phyloP scores from a whole-genome alignment of 2,888 invertebrate genomes.

The Cryptosula pallasiana region DNA sequence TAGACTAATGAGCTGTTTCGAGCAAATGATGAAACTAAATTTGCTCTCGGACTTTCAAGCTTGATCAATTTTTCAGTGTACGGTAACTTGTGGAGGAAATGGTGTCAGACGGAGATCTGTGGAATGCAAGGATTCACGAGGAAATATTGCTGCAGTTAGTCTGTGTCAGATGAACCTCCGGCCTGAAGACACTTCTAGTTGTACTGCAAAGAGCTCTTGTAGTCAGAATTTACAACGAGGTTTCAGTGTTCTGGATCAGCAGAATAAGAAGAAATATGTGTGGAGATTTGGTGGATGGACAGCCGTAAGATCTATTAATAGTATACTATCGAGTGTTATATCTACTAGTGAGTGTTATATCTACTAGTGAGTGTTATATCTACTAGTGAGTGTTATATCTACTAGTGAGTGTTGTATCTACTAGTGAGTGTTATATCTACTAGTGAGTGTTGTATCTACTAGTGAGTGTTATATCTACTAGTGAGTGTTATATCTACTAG shows the following conservation, averaged over 20 bases:
- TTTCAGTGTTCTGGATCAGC: neutral
- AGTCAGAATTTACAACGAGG: neutral
- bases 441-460: too few species aligned
- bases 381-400: too few species aligned
- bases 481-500: too few species aligned
- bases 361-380: too few species aligned
- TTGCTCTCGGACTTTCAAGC: too few species aligned
- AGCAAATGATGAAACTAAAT: too few species aligned
- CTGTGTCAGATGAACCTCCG: constrained; percentile 1
- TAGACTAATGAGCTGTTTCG: too few species aligned
- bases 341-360: too few species aligned
- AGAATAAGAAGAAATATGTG: constrained; percentile 6
- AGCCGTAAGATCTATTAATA: neutral
- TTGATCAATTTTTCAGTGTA: too few species aligned
- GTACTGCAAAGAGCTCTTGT: neutral
- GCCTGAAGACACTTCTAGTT: neutral
- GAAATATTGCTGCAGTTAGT: neutral
- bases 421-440: too few species aligned
- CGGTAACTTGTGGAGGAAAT: constrained; percentile 17
- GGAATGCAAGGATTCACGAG: constrained; percentile 56
- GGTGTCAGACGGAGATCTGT: constrained; percentile 38
- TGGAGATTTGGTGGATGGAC: constrained; percentile 15
- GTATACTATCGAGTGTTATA: neutral
- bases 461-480: too few species aligned
- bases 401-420: too few species aligned